phyloP scores from a whole-genome alignment of 2,797 vertebrate genomes.

The Hemibagrus guttatus region DNA sequence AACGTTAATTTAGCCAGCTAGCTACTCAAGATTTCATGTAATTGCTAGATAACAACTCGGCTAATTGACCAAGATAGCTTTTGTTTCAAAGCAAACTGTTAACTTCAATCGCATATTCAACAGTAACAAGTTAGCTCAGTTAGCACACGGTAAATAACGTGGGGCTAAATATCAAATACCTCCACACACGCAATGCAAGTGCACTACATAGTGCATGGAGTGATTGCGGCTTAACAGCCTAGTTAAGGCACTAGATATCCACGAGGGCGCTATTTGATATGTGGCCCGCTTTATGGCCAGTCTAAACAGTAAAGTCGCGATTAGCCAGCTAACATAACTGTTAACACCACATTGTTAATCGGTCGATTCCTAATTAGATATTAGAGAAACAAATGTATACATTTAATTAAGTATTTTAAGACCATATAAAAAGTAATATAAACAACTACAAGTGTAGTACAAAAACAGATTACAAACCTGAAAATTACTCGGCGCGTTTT shows the following conservation, averaged over 20 bases:
- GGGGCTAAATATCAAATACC: neutral
- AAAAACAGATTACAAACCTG: conserved; percentile 68
- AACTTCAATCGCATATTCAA: neutral
- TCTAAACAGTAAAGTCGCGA: neutral
- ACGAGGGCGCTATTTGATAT: neutral
- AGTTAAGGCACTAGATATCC: neutral
- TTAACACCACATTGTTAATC: neutral
- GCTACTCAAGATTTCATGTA: neutral
- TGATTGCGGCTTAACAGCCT: too few relatives aligned
- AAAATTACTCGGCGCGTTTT: conserved; percentile 67
- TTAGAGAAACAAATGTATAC: neutral
- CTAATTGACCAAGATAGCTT: neutral
- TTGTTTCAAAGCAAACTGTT: neutral
- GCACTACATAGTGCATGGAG: neutral
- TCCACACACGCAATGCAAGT: neutral
- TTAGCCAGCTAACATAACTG: neutral
- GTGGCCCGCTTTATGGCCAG: neutral
- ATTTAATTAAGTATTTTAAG: neutral
- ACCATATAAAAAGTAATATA: neutral
- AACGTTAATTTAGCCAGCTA: neutral
- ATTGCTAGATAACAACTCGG: neutral
- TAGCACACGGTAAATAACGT: neutral
- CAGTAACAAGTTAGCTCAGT: neutral
- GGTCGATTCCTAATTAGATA: neutral
- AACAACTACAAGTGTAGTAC: neutral